Base-by-base conservation (phyloP, 2,888 invertebrate species). In the Meiosimyza decipiens region DNA sequence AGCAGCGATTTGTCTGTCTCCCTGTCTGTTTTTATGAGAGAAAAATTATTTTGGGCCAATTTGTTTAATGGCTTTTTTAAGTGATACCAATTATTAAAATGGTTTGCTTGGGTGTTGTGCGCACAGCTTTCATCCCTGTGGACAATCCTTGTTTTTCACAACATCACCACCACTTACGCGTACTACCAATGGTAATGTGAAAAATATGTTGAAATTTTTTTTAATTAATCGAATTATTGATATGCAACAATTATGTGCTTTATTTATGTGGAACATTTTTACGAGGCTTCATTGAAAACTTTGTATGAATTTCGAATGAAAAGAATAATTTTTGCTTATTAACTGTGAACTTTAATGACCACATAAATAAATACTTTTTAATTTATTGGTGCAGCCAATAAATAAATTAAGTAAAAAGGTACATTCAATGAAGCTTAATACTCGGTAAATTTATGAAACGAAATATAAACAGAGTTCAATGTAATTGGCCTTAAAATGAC, bases 1-100 rank as follows among this genome's bases (percentile, higher is more conserved):
- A 84, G 79, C 77, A 80, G 78, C 82, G 82, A 85, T 84, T 84
- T 84, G 83, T 85, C 81, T 81, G 76, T 55, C 71, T 67, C 28
- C 49, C 22, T 47, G 49, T 63, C 33, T 2, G 50, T 33, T 69
- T 12, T 54, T 40, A 15, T 15, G 63, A n/a, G 63, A 66, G 40
- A 40, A 16, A 62, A 40, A 62, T 62, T 22, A 16, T 64, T 40
- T 18, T 50, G 12, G 28, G 18, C 50, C 49, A 49, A 59, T 68
- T 68, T 68, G 50, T 50, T 49, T 68, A 50, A 59, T 68, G 49
- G 59, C 47, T 28, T n/a, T 50, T 50, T 68, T 68, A 57, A 59
- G 68, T 68, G 68, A 16, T 13, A 49, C 47, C 49, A 59, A 57
- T 68, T 49, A 57, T 68, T 68, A 28, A 40, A 40, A 40, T 40